Evolutionary conservation across 37 sponge, comb jelly and placozoan species (phyloP).

Genomic region (Halichondria panicea): DNA sequence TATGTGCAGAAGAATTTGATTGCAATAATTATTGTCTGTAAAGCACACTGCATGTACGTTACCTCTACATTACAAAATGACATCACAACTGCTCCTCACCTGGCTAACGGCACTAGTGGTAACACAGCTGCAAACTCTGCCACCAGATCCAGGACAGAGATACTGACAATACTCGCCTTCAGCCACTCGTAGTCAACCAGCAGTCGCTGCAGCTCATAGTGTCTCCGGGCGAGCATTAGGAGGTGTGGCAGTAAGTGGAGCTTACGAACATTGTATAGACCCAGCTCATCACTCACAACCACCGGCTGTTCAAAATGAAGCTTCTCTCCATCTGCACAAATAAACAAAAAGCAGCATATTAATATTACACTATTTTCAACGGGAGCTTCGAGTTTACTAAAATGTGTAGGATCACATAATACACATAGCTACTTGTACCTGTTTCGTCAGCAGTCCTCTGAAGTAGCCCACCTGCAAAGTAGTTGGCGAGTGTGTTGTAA

Average conservation of each 20-base stretch:
- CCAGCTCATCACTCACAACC: constrained; percentile 9
- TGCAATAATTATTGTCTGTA: too few species aligned
- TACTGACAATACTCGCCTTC: constrained; percentile 21
- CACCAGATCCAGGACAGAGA: constrained; percentile 32
- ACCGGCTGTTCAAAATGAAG: constrained; percentile 29
- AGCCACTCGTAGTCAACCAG: constrained; percentile 64
- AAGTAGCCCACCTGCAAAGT: too few species aligned
- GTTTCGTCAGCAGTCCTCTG: too few species aligned
- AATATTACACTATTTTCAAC: not conserved
- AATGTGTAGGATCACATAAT: too few species aligned
- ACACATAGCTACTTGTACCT: too few species aligned
- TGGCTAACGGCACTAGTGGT: constrained; percentile 55
- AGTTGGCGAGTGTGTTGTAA: too few species aligned
- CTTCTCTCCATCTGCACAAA: not conserved
- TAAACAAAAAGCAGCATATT: not conserved
- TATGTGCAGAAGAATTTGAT: too few species aligned
- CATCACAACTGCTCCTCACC: constrained; percentile 2
- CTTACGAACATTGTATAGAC: constrained; percentile 61
- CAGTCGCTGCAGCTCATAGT: constrained; percentile 35
- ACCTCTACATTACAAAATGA: not conserved
- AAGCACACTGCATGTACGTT: too few species aligned
- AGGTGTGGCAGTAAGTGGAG: constrained; percentile 66
- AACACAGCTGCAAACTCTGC: constrained; percentile 46
- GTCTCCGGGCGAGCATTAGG: constrained; percentile 23
- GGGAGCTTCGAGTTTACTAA: not conserved